These are phyloP conservation scores for Callithrix jacchus DNA, from an alignment of 2,113 vertebrate species.

Conservation along the genomic window DNA sequence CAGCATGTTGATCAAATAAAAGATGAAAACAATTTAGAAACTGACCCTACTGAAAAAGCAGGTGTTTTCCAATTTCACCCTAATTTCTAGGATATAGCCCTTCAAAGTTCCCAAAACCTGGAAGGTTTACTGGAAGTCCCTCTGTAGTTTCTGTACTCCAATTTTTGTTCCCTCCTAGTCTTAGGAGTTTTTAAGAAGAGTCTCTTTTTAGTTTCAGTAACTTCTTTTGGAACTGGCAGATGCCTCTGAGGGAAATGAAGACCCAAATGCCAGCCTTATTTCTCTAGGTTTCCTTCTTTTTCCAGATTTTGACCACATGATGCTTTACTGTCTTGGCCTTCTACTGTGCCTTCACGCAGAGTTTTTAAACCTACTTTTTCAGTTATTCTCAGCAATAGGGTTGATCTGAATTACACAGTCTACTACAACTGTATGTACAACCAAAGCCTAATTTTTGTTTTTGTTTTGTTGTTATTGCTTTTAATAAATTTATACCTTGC, in stretches of 20 bases:
- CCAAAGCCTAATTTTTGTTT: neutral
- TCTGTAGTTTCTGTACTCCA: neutral
- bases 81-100: neutral
- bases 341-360: neutral
- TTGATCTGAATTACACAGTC: neutral
- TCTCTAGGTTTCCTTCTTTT: neutral
- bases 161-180: too few relatives aligned
- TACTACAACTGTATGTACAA: neutral
- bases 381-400: neutral
- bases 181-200: too few relatives aligned
- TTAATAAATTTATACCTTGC: neutral
- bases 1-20: neutral
- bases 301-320: conserved; percentile 13
- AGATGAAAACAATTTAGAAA: neutral
- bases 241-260: neutral
- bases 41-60: neutral
- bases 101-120: neutral
- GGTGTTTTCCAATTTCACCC: neutral
- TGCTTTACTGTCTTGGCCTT: neutral
- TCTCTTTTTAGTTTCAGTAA: too few relatives aligned
- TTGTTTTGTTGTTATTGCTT: too few relatives aligned
- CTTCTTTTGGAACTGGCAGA: neutral
- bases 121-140: neutral
- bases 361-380: neutral
- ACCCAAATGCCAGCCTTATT: neutral